phyloP scores from a whole-genome alignment of 2,113 vertebrate genomes.

The Cisticola juncidis region DNA sequence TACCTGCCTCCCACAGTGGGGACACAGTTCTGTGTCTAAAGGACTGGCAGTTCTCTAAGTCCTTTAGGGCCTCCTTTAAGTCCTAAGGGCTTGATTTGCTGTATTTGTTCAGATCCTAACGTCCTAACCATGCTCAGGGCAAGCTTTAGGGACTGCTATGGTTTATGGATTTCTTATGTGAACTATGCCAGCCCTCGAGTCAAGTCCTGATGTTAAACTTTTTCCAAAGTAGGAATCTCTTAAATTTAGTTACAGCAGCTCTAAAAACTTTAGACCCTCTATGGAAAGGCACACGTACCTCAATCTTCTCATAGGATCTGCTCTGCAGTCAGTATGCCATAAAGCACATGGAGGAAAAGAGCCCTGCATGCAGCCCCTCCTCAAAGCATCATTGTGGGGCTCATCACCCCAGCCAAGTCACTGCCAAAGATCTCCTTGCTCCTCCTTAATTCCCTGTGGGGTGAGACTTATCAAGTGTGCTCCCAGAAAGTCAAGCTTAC shows the following conservation, averaged over 20 bases:
- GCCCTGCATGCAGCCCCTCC: not conserved
- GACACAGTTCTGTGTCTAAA: not conserved
- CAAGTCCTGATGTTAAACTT: not conserved
- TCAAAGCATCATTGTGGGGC: not conserved
- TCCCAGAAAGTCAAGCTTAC: not conserved
- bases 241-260: not conserved
- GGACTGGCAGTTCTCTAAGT: not conserved
- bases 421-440: not conserved
- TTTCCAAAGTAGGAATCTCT: not conserved
- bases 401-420: not conserved
- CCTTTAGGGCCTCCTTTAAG: not conserved
- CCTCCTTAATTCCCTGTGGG: not conserved
- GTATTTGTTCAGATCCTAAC: fast-evolving
- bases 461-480: fast-evolving
- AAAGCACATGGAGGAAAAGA: not conserved
- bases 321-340: not conserved
- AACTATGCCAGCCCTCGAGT: not conserved
- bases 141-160: not conserved
- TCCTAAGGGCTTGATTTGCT: not conserved
- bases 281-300: not conserved
- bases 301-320: not conserved
- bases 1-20: not conserved
- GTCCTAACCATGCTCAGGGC: not conserved
- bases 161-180: not conserved
- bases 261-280: not conserved